Evolutionary conservation across 2,113 vertebrate species (phyloP).

Genomic region (Anolis sagrei): DNA sequence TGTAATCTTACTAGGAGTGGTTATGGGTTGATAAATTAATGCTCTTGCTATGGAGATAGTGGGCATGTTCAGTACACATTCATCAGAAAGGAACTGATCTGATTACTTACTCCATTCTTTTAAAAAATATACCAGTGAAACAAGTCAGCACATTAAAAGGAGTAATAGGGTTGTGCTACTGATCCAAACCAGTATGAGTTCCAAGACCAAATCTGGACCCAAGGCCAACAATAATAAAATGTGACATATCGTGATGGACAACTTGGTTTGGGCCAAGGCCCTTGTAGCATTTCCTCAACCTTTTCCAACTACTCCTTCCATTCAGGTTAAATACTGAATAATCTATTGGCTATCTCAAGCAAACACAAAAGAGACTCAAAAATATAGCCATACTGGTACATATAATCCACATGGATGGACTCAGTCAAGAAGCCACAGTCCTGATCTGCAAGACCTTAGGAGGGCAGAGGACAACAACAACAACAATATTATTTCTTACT

Average conservation of each 20-base stretch:
- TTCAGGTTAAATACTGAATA: no score
- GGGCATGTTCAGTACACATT: background rate
- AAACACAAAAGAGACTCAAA: no score
- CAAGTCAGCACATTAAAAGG: background rate
- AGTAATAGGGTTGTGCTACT: background rate
- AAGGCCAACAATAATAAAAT: background rate
- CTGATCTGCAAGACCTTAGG: no score
- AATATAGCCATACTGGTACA: no score
- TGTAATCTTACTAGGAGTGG: conserved; percentile 1
- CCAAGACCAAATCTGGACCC: background rate
- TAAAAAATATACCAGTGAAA: background rate
- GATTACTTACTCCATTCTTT: background rate
- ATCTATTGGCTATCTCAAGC: no score
- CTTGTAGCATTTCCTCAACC: background rate
- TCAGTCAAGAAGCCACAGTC: no score
- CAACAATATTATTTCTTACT: no score
- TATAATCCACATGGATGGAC: no score
- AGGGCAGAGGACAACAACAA: no score
- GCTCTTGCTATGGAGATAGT: background rate
- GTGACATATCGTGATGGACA: background rate
- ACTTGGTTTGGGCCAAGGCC: background rate
- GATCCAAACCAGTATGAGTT: background rate
- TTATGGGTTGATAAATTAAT: fast-evolving
- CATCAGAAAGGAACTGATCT: background rate
- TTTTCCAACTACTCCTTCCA: background rate